Conservation (phyloP, 1,140 invertebrate genomes). For the Zaprionus capensis region DNA sequence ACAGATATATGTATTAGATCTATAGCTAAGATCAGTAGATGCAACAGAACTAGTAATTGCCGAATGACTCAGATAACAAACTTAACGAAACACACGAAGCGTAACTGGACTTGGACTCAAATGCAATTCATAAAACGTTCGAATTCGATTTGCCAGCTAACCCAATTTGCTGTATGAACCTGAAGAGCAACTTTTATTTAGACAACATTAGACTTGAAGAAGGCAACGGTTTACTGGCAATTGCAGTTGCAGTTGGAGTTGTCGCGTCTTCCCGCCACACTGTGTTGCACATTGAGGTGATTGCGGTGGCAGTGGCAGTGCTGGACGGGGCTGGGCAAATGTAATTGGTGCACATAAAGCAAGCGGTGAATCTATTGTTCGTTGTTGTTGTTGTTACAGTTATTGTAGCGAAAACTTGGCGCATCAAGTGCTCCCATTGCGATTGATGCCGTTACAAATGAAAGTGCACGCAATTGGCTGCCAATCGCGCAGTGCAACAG, state of each 20-base stretch:
- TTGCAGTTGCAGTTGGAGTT: slow-evolving; percentile 17
- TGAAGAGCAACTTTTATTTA: slow-evolving; percentile 68
- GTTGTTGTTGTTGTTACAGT: not conserved
- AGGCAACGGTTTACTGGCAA: slow-evolving; percentile 36
- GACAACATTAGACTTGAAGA: slow-evolving; percentile 36
- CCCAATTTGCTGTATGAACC: slow-evolving; percentile 61
- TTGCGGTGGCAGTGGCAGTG: slow-evolving; percentile 24
- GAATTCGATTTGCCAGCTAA: slow-evolving; percentile 39
- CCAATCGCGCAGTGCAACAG: slow-evolving; percentile 67
- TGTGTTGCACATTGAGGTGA: slow-evolving; percentile 68
- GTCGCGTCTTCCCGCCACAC: slow-evolving; percentile 50
- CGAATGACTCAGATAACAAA: not conserved
- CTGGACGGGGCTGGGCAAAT: slow-evolving; percentile 13
- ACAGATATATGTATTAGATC: not conserved
- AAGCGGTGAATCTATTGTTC: slow-evolving; percentile 25
- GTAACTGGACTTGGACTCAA: not conserved
- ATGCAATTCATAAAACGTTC: not conserved
- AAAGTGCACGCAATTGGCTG: slow-evolving; percentile 63
- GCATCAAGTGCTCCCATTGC: slow-evolving; percentile 69
- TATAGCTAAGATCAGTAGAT: not conserved
- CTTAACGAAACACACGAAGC: not conserved
- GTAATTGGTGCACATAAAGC: slow-evolving; percentile 70
- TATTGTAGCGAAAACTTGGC: slow-evolving; percentile 55
- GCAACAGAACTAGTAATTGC: no score
- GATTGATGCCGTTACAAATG: slow-evolving; percentile 50